Evolutionary conservation across 2,113 vertebrate species (phyloP).

Genomic region (Eubucco bourcierii): DNA sequence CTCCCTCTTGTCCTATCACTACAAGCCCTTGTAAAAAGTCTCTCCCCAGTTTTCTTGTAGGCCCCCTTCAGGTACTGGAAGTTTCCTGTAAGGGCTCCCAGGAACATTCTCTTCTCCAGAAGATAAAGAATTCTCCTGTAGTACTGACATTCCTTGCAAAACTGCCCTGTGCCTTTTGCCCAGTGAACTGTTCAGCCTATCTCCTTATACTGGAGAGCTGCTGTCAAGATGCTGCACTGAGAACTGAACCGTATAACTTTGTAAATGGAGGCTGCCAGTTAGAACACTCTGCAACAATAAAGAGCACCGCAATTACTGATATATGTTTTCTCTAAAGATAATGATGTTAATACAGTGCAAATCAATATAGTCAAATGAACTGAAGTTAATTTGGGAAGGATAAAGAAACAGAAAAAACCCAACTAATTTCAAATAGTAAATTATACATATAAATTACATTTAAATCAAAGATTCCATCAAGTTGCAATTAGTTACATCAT

Average conservation of each 20-base stretch:
- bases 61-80: too few species aligned
- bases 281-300: background rate
- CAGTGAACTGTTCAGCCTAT: background rate
- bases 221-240: background rate
- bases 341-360: background rate
- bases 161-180: background rate
- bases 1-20: too few species aligned
- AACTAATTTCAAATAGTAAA: background rate
- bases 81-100: too few species aligned
- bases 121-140: background rate
- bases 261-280: background rate
- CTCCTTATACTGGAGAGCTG: background rate
- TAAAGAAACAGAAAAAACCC: fast-evolving
- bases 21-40: too few species aligned
- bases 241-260: background rate
- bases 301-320: background rate
- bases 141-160: background rate
- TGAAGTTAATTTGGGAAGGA: background rate
- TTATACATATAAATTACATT: background rate
- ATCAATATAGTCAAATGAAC: background rate
- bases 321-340: background rate
- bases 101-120: too few species aligned
- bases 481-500: background rate
- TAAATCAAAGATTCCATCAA: background rate
- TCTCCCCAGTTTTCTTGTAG: too few species aligned